Base-by-base conservation (phyloP, 2,888 invertebrate species). In the Myopa tessellatipennis region DNA sequence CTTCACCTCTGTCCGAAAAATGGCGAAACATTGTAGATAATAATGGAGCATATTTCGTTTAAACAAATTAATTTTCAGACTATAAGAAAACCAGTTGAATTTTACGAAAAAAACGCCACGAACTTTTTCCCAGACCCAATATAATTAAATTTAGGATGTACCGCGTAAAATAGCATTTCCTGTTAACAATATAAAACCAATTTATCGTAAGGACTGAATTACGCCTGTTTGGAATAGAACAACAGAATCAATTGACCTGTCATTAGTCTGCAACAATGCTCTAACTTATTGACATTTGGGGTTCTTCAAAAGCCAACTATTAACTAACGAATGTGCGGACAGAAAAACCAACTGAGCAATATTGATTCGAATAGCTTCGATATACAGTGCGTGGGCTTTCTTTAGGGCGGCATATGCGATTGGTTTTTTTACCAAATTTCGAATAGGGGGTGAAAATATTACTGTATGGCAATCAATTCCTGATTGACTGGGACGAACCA, bases 401-500 rank as follows among this genome's bases (percentile, higher is more conserved):
- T 8, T 60, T 74, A 75, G 55, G 76, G 68, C 55, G 40, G 78
- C 71, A 74, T 67, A 71, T 74, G 58, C 1, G 55, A n/a, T 68
- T 65, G 69, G 68, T 71, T 50, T 78, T 74, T 77, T 77, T 55
- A 79, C 77, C 16, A 14, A n/a, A 26, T 14, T 38, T 81, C 16
- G 34, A n/a, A 26, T 14, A 40, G 81, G 80, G 85, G 85, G 84
- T 85, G 85, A 84, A 81, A 79, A 80, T 67, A 77, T 38, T 69
- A 75, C 72, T 65, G 65, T 60, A 74, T 60, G 72, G 78, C 81
- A 84, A 82, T 81, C 83, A 83, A 83, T 82, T 82, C 80, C 79
- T 85, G 85, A 86, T 85, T 85, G 85, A 81, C 80, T 84, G 80
- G 82, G 82, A 26, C 63, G 55, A 36, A 5, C 71, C 55, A n/a